Conservation (phyloP, 2,113 vertebrate genomes). For the Rhynchomys soricoides region DNA sequence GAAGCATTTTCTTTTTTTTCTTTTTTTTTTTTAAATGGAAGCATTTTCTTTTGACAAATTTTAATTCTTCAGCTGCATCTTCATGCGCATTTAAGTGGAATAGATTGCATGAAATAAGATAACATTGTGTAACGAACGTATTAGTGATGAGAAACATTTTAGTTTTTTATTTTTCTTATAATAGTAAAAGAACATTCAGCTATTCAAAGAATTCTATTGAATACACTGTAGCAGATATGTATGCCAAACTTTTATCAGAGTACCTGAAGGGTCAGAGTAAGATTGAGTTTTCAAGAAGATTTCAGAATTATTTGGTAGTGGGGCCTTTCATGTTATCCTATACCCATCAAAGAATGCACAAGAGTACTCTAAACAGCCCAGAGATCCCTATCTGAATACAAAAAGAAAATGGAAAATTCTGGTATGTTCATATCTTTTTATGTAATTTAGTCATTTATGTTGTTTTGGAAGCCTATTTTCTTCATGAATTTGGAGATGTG, state of each 20-base stretch:
- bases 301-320: neutral
- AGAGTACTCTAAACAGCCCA: rapidly evolving
- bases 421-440: neutral
- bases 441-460: neutral
- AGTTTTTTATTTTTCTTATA: neutral
- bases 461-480: neutral
- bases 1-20: neutral
- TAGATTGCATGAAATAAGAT: neutral
- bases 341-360: no score
- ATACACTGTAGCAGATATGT: neutral
- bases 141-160: neutral
- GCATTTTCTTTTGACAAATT: neutral
- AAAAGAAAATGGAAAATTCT: neutral
- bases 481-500: neutral
- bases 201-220: neutral
- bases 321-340: neutral
- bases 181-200: neutral
- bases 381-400: neutral
- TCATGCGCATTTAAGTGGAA: neutral
- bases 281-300: neutral
- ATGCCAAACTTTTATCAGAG: neutral
- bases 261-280: neutral
- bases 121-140: neutral
- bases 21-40: no score
- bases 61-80: neutral